phyloP scores from a whole-genome alignment of 2,113 vertebrate species.

The Ictalurus punctatus region DNA sequence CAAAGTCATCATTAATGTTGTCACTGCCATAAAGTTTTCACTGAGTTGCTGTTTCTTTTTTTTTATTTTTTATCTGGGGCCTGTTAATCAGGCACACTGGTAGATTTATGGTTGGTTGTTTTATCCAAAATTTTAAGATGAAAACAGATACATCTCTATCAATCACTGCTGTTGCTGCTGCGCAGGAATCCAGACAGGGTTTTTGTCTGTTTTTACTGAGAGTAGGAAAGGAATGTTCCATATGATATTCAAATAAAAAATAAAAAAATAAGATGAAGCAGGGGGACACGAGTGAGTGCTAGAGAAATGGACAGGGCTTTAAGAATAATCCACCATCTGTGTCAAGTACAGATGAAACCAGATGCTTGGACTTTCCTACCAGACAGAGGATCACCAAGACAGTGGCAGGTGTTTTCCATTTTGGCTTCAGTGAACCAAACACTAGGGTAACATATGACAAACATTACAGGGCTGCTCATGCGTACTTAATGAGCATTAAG shows the following conservation, averaged over 20 bases:
- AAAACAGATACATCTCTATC: slow-evolving; percentile 53
- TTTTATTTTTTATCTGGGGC: background rate
- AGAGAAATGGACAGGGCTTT: slow-evolving; percentile 43
- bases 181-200: slow-evolving; percentile 42
- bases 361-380: slow-evolving; percentile 47
- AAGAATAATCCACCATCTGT: slow-evolving; percentile 45
- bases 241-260: slow-evolving; percentile 47
- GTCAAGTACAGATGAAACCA: slow-evolving; percentile 51
- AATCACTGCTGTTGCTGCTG: slow-evolving; percentile 46
- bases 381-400: slow-evolving; percentile 44
- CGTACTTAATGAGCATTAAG: slow-evolving; percentile 22
- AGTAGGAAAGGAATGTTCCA: slow-evolving; percentile 47
- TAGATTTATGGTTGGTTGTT: slow-evolving; percentile 57
- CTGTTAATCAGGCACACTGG: slow-evolving; percentile 16
- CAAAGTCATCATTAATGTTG: slow-evolving; percentile 41
- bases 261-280: slow-evolving; percentile 10
- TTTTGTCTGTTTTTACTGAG: slow-evolving; percentile 31
- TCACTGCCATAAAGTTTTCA: slow-evolving; percentile 53
- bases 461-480: slow-evolving; percentile 42
- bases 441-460: slow-evolving; percentile 40
- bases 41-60: slow-evolving; percentile 29
- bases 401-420: slow-evolving; percentile 58
- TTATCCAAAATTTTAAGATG: slow-evolving; percentile 53
- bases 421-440: slow-evolving; percentile 39
- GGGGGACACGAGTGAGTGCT: slow-evolving; percentile 30